These are phyloP conservation scores for Nomia melanderi DNA, from an alignment of 1,140 invertebrate genomes.

Conservation along the genomic window DNA sequence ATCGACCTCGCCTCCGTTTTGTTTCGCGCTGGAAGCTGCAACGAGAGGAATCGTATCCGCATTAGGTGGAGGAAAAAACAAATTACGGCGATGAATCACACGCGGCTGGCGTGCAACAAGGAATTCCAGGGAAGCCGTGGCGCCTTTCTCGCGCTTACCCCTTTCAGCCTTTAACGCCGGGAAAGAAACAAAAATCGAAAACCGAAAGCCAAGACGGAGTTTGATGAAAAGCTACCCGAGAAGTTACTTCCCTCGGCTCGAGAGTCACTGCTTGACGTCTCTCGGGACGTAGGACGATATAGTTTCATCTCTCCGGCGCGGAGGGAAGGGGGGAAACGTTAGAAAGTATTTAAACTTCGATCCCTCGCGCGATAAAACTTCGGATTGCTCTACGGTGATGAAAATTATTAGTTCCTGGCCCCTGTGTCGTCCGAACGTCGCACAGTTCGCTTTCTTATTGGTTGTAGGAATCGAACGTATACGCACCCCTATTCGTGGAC, in stretches of 20 bases:
- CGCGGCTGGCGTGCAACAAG: conserved; percentile 40
- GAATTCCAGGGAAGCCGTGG: conserved; percentile 16
- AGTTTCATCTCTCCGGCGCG: conserved; percentile 29
- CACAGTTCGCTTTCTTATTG: background rate
- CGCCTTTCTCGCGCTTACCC: no score
- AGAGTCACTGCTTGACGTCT: conserved; percentile 19
- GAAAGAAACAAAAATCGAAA: conserved; percentile 22
- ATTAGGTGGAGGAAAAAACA: conserved; percentile 29
- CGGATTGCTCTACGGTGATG: conserved; percentile 2
- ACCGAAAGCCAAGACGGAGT: conserved; percentile 29
- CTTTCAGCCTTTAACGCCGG: no score
- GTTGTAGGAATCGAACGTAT: background rate
- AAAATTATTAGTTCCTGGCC: conserved; percentile 6
- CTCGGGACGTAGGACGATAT: background rate
- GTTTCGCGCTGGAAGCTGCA: conserved; percentile 70
- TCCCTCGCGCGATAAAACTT: conserved; percentile 2
- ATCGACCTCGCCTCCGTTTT: conserved; percentile 68
- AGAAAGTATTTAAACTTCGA: conserved; percentile 39
- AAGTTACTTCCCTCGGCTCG: conserved; percentile 29
- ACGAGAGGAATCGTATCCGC: conserved; percentile 49
- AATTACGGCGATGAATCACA: conserved; percentile 45
- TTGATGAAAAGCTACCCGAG: conserved; percentile 45
- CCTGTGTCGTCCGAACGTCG: background rate
- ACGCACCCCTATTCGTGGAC: no score
- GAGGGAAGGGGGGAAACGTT: background rate